Evolutionary conservation across 2,888 invertebrate species (phyloP).

Genomic region (Trissolcus brochymenae): DNA sequence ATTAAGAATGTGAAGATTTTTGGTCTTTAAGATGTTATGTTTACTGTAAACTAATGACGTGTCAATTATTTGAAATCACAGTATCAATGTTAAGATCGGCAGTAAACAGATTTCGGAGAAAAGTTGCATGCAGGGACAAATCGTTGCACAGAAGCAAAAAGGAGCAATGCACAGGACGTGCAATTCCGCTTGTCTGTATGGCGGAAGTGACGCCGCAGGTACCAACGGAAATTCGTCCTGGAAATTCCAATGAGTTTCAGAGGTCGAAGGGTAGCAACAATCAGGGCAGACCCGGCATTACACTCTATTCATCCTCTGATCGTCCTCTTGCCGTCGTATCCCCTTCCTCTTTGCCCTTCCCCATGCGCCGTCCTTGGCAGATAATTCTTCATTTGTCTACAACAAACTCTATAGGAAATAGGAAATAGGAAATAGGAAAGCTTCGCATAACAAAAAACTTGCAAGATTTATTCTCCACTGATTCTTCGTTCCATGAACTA

Average conservation of each 20-base stretch:
- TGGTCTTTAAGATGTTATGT: too few species aligned
- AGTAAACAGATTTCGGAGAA: not conserved
- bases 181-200: slow-evolving; percentile 64
- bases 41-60: too few species aligned
- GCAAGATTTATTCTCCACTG: slow-evolving; percentile 24
- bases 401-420: slow-evolving; percentile 72
- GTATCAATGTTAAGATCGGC: not conserved
- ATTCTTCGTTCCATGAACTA: not conserved
- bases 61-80: not conserved
- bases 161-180: slow-evolving; percentile 40
- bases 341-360: slow-evolving; percentile 29
- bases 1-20: too few species aligned
- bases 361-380: slow-evolving; percentile 70
- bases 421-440: slow-evolving; percentile 52
- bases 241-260: slow-evolving; percentile 72
- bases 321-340: slow-evolving; percentile 55
- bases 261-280: slow-evolving; percentile 72
- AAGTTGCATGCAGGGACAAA: slow-evolving; percentile 42
- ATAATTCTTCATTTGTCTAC: slow-evolving; percentile 76
- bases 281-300: slow-evolving; percentile 75
- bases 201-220: slow-evolving; percentile 71
- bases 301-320: slow-evolving; percentile 74
- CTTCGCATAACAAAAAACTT: slow-evolving; percentile 47
- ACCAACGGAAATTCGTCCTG: slow-evolving; percentile 71
- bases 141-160: slow-evolving; percentile 53